Conservation (phyloP, 2,113 vertebrate species). For the Gorsachius goisagi region DNA sequence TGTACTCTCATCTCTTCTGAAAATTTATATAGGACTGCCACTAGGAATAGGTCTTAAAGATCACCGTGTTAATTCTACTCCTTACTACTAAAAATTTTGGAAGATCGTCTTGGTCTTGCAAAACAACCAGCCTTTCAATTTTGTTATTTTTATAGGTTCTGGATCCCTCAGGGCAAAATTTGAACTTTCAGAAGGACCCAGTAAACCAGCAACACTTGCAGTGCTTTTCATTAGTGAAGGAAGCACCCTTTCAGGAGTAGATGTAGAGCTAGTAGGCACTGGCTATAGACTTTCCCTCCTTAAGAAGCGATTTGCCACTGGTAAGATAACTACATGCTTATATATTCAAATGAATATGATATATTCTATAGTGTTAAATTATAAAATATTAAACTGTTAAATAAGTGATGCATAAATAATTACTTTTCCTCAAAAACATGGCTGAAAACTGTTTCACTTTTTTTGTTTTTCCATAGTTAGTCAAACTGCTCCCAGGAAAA, state of each 20-base stretch:
- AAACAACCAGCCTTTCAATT: neutral
- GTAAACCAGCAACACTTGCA: conserved; percentile 89
- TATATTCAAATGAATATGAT: neutral
- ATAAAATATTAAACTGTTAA: neutral
- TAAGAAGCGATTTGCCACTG: conserved; percentile 95
- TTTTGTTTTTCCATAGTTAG: neutral
- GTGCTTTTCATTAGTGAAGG: conserved; percentile 95
- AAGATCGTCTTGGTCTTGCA: neutral
- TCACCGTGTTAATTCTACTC: neutral
- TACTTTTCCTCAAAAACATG: neutral
- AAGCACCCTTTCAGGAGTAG: conserved; percentile 90
- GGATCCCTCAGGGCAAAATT: conserved; percentile 96
- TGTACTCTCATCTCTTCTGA: neutral
- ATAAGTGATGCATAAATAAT: neutral
- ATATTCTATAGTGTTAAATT: neutral
- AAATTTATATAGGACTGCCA: neutral
- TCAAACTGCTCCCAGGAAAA: neutral
- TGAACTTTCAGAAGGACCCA: conserved; percentile 91
- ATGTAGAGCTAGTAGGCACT: conserved; percentile 88
- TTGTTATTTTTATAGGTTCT: conserved; percentile 77
- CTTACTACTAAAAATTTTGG: neutral
- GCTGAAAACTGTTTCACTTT: neutral
- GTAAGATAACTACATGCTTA: conserved; percentile 65
- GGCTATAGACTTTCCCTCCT: conserved; percentile 93
- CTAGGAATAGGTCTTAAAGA: neutral